These are phyloP conservation scores for Paguma larvata DNA, from an alignment of 2,797 vertebrate genomes.

Conservation along the genomic window DNA sequence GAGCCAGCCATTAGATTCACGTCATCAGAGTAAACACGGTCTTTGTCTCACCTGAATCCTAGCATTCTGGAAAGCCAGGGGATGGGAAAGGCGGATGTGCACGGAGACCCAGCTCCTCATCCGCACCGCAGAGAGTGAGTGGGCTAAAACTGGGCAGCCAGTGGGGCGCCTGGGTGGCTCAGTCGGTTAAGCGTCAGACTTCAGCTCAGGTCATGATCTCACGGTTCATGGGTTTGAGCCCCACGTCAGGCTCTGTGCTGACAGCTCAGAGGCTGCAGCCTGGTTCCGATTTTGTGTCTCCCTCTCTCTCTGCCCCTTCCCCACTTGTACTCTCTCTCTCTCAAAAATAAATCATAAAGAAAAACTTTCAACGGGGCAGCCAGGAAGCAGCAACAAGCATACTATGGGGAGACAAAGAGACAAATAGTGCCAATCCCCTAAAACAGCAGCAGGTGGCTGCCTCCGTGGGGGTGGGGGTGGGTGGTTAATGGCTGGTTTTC, in stretches of 20 bases:
- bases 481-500: neutral
- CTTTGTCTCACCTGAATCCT: neutral
- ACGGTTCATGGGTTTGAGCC: too few species aligned
- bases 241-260: too few species aligned
- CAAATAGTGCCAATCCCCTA: too few species aligned
- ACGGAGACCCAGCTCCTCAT: neutral
- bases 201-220: too few species aligned
- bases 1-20: neutral
- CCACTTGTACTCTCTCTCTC: too few species aligned
- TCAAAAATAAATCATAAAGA: too few species aligned
- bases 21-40: neutral
- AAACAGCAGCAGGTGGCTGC: neutral
- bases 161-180: too few species aligned
- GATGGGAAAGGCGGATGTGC: neutral
- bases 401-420: rapidly evolving
- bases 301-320: too few species aligned
- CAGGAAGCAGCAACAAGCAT: neutral
- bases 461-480: neutral
- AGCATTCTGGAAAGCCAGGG: neutral
- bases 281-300: too few species aligned
- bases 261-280: too few species aligned
- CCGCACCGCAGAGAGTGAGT: rapidly evolving
- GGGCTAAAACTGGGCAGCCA: neutral
- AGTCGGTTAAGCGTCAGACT: too few species aligned
- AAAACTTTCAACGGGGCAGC: too few species aligned